These are phyloP conservation scores for Lingula anatina DNA, from an alignment of 2,888 invertebrate genomes.

Conservation along the genomic window DNA sequence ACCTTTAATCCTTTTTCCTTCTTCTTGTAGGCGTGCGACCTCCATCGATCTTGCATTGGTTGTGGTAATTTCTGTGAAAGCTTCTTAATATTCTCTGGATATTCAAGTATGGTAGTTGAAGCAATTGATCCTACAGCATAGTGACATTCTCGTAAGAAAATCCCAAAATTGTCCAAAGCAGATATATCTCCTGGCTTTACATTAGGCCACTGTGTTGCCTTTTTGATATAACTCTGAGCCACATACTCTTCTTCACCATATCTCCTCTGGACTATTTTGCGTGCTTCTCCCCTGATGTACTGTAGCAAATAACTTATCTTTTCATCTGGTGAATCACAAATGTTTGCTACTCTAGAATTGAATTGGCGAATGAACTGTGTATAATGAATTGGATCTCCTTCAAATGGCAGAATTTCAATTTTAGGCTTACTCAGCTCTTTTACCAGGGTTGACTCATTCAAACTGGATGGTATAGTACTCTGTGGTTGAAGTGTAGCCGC, in stretches of 20 bases:
- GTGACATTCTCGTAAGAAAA: constrained; percentile 10
- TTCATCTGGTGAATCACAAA: not conserved
- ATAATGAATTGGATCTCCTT: not conserved
- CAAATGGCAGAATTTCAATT: not conserved
- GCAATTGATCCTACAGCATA: constrained; percentile 7
- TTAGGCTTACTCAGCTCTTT: not conserved
- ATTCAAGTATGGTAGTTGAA: too few species aligned
- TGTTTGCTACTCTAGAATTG: not conserved
- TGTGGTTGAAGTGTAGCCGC: too few species aligned
- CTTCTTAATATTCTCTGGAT: not conserved
- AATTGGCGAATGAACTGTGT: not conserved
- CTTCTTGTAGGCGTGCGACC: not conserved
- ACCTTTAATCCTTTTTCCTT: not conserved
- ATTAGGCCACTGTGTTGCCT: constrained; percentile 5
- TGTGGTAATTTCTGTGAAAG: not conserved
- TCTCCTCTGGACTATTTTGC: constrained; percentile 3
- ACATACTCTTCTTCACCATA: constrained; percentile 9
- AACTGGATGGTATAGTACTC: too few species aligned
- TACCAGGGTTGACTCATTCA: too few species aligned
- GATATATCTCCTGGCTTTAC: constrained; percentile 7
- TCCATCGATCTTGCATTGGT: not conserved
- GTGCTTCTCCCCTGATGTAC: not conserved
- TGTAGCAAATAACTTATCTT: not conserved
- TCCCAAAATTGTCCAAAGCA: constrained; percentile 7
- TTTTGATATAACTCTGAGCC: constrained; percentile 5